phyloP scores from a whole-genome alignment of 2,888 invertebrate species.

The Ptychoptera contaminata region DNA sequence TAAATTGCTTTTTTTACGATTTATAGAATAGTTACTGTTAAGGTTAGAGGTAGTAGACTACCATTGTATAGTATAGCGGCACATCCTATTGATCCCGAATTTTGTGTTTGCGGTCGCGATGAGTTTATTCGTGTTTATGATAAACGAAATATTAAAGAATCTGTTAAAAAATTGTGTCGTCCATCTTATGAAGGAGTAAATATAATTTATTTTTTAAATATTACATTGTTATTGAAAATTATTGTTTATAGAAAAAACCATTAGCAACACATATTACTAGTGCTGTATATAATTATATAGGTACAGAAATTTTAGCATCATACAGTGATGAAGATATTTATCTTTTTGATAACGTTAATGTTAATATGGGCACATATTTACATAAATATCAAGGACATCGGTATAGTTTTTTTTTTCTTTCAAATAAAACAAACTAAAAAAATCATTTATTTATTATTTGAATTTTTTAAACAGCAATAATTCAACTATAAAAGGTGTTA shows the following conservation, averaged over 20 bases:
- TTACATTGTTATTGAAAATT: background rate
- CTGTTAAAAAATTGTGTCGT: constrained; percentile 37
- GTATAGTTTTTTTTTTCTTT: constrained; percentile 15
- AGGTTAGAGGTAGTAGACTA: constrained; percentile 41
- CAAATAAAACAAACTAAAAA: background rate
- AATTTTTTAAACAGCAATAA: constrained; percentile 34
- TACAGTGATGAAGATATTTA: constrained; percentile 91
- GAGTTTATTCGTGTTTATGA: constrained; percentile 64
- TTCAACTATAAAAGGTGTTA: constrained; percentile 76
- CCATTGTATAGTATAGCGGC: constrained; percentile 78
- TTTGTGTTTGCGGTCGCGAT: constrained; percentile 73
- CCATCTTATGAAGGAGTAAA: constrained; percentile 20
- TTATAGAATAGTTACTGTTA: constrained; percentile 36
- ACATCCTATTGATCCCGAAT: constrained; percentile 66
- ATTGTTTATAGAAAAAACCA: constrained; percentile 14
- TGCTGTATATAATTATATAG: constrained; percentile 81
- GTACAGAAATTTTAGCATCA: constrained; percentile 79
- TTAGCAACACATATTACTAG: constrained; percentile 58
- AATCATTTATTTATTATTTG: background rate
- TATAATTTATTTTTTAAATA: background rate
- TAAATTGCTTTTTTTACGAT: constrained; percentile 19
- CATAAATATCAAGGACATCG: constrained; percentile 48
- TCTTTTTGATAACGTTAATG: constrained; percentile 54
- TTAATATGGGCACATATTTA: constrained; percentile 30
- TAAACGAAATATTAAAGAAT: constrained; percentile 37